Evolutionary conservation across 2,888 invertebrate genomes (phyloP), one percentile per base, ranked within the genome.

Genomic region (Dasysyrphus tricinctus): DNA sequence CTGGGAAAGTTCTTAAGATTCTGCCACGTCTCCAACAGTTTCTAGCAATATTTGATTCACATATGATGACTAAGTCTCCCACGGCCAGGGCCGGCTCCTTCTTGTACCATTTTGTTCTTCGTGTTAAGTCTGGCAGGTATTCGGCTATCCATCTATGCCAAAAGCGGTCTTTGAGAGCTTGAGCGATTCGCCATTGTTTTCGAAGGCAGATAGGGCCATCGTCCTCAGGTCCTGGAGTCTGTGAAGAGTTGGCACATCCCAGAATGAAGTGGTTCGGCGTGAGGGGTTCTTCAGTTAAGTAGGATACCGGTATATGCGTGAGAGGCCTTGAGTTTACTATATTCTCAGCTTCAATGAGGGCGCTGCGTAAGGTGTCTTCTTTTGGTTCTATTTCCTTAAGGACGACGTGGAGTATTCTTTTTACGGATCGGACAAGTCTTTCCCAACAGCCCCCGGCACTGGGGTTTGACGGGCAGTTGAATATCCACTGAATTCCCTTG

Each of bases 361-460:
- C 49, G 5, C 19, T 49, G 11, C 49, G 19, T 1, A 49, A 49
- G 2, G 19, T 49, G 11, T 49, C 9, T 49, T 49, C 49, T 11
- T 49, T 19, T 4, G 49, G 49, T 11, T 49, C 49, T 5, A 24
- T 24, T 9, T 19, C 49, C 0, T 49, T 49, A 24, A 49, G 49
- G 1, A 49, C 12, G 1, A 24, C 49, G 5, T 49, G 1, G 0
- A 90, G 44, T 0, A 88, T 32, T 24, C 32, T 76, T 42, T 88
- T 88, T 4, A 88, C 80, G 5, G 82, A 88, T 5, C 84, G 65
- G 0, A 89, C 81, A 29, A 88, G 49, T 9, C 88, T 67, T 70
- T 89, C 88, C 89, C 88, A 89, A 11, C 80, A 34, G 6, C 88
- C 89, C 0, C 87, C 88, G 67, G 69, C 69, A 47, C 63, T 67